Percentiles rank a stretch among this genome's conserved stretches.
Conservation (phyloP, 2,888 invertebrate genomes). For the Amphipoea lucens region DNA sequence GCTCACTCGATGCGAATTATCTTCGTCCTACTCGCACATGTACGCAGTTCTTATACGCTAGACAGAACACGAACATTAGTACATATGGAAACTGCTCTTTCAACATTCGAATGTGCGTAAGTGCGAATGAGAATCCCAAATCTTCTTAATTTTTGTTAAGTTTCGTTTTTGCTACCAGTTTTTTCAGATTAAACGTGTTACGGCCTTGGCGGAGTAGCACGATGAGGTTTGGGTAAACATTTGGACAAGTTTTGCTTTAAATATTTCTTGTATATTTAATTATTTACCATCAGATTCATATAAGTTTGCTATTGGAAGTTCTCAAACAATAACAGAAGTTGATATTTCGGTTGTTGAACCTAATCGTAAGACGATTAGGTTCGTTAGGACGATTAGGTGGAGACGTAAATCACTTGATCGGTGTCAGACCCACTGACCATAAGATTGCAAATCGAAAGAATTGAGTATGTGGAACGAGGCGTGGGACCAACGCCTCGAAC, state of each 20-base stretch:
- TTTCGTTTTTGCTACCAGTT: slow-evolving; percentile 77
- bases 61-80: slow-evolving; percentile 79
- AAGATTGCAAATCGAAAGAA: slow-evolving; percentile 76
- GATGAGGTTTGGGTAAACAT: slow-evolving; percentile 67
- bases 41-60: slow-evolving; percentile 65
- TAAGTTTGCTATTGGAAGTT: slow-evolving; percentile 27
- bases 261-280: slow-evolving; percentile 36
- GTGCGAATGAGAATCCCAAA: slow-evolving; percentile 89
- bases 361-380: too few species aligned
- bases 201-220: slow-evolving; percentile 69
- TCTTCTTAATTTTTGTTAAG: slow-evolving; percentile 83
- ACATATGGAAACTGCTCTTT: slow-evolving; percentile 81
- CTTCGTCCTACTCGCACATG: slow-evolving; percentile 82
- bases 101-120: slow-evolving; percentile 86
- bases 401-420: slow-evolving; percentile 63
- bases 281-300: slow-evolving; percentile 28
- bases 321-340: slow-evolving; percentile 16
- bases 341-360: slow-evolving; percentile 31
- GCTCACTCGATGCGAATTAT: slow-evolving; percentile 86
- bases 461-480: slow-evolving; percentile 84
- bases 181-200: slow-evolving; percentile 71
- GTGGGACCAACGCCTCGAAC: slow-evolving; percentile 85
- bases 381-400: too few species aligned
- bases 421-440: slow-evolving; percentile 74
- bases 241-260: slow-evolving; percentile 49